Base-by-base conservation (phyloP, 1,140 invertebrate genomes). In the Coelopa frigida region DNA sequence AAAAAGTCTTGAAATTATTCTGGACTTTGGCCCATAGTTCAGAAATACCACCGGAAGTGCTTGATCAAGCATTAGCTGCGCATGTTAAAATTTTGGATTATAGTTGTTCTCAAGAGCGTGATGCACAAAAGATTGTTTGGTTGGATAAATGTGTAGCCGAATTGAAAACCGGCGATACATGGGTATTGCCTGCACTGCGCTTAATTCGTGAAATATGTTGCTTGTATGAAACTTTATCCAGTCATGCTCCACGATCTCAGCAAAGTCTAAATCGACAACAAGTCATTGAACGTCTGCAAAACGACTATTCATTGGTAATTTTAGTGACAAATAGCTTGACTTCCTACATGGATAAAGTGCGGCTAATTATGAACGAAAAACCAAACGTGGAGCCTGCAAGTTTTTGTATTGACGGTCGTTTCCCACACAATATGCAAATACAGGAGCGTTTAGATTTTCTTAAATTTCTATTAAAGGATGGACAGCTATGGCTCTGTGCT, bases 31-130 rank as follows among this genome's bases (percentile, higher is more conserved):
- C 94, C 15, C 93, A 97, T 72, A 92, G 89, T 43, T 88, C 94
- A 59, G 93, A 98, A 72, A 88, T 96, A 32, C 88, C 91, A 39
- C 95, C 90, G 3, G 94, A 98, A 72, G 96, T 98, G 52, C 92
- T 98, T 82, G 94, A 98, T 72, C 92, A 97, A 64, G 94, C 94
- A 2, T 71, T 98, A 38, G 83, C 81, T 37, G 93, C 94, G 52
- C 93, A 98, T 68, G 89, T 96, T 6, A 98, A 98, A 77, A 98
- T 98, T 68, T 76, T 98, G 24, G 94, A 98, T 73, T 98, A 96
- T 62, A 95, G 92, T 62, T 97, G 94, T 73, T 94, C 92, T 38
- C 81, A 94, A 78, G 93, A 98, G 62, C 79, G 93, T 53, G 94
- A 98, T 74, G 84, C 87, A 22, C 94, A 97, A 72, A 98, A 98